These are phyloP conservation scores for Aphidius gifuensis DNA, from an alignment of 1,140 invertebrate genomes.

Conservation along the genomic window DNA sequence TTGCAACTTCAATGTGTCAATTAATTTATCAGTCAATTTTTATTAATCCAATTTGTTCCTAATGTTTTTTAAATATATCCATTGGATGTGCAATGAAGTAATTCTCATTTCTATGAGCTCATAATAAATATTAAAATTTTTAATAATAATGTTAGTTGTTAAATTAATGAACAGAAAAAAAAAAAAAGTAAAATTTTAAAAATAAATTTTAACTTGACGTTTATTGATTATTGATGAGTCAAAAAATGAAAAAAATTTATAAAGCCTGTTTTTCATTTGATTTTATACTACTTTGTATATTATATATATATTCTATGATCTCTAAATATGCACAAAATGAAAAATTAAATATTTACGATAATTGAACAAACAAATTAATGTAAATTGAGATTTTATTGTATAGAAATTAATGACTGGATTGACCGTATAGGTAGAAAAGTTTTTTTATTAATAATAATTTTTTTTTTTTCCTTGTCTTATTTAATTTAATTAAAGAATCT, in stretches of 20 bases:
- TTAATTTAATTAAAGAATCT: too few relatives aligned
- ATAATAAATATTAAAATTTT: too few relatives aligned
- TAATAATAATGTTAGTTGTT: too few relatives aligned
- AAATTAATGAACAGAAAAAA: too few relatives aligned
- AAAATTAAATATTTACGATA: neutral
- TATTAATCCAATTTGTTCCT: too few relatives aligned
- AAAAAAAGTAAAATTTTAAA: neutral
- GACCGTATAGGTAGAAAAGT: too few relatives aligned
- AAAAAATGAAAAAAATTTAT: slow-evolving; percentile 44
- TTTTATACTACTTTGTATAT: slow-evolving; percentile 55
- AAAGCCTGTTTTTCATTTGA: slow-evolving; percentile 45
- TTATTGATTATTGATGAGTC: slow-evolving; percentile 39
- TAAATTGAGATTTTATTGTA: neutral
- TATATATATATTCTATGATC: slow-evolving; percentile 46
- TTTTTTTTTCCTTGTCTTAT: too few relatives aligned
- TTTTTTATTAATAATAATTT: too few relatives aligned
- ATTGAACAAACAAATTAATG: neutral
- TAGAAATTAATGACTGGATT: neutral
- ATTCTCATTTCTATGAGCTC: too few relatives aligned
- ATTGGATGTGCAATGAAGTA: too few relatives aligned
- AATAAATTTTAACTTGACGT: slow-evolving; percentile 18
- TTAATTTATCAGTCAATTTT: neutral
- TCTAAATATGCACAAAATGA: slow-evolving; percentile 54
- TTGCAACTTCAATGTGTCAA: neutral
- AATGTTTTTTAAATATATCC: too few relatives aligned